Conservation (phyloP, 2,797 vertebrate species). For the Diglossa cyanea region DNA sequence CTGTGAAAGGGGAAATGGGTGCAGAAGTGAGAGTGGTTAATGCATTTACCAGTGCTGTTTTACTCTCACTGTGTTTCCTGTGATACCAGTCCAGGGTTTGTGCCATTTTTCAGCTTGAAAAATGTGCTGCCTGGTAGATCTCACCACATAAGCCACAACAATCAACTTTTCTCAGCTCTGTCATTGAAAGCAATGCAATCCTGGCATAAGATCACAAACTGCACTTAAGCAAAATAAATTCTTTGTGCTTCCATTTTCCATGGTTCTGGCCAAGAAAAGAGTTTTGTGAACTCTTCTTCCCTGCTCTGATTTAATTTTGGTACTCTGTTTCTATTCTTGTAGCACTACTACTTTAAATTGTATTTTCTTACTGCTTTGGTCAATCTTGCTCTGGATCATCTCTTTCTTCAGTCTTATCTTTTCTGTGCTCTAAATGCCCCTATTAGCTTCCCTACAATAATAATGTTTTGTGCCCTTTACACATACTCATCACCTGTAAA, state of each 20-base stretch:
- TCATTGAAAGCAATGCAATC: conserved; percentile 17
- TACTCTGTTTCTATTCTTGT: not conserved
- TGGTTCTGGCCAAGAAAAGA: conserved; percentile 40
- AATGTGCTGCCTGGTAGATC: conserved; percentile 24
- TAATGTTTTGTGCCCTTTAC: not conserved
- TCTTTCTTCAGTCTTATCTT: conserved; percentile 19
- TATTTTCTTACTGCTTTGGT: conserved; percentile 33
- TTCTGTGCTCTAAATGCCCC: not conserved
- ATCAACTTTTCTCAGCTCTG: not conserved
- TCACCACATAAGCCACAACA: not conserved
- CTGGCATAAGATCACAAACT: conserved; percentile 49
- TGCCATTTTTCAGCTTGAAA: conserved; percentile 28
- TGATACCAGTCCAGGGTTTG: not conserved
- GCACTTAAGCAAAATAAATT: conserved; percentile 51
- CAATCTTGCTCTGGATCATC: not conserved
- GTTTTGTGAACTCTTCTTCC: not conserved
- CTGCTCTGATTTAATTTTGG: not conserved
- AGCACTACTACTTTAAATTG: not conserved
- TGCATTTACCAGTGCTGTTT: not conserved
- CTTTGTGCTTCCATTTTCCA: conserved; percentile 44
- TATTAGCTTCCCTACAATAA: conserved; percentile 3
- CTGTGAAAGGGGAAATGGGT: not conserved
- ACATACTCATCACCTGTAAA: not conserved
- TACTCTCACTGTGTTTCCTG: not conserved
- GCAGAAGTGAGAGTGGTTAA: not conserved